Base-by-base conservation (phyloP, 2,113 vertebrate genomes). In the Lucifuga dentata region DNA sequence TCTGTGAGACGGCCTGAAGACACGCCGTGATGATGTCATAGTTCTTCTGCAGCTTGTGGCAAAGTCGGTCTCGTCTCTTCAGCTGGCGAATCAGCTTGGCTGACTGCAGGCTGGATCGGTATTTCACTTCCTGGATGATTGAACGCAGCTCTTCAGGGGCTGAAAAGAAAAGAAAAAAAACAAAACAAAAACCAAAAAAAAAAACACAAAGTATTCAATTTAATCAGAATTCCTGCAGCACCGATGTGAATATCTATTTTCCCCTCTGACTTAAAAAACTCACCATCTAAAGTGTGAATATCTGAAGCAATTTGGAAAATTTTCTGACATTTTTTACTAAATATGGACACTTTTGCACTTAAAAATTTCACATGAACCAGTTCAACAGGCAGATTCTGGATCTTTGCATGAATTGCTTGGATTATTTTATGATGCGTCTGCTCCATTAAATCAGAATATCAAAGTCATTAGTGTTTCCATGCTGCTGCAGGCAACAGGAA, bases 1-100 rank as follows among this genome's bases (percentile, higher is more conserved):
- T 99, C 41, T 95, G 96, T 0, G 98, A 99, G 69, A 95, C 95
- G 0, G 98, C 98, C 88, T 99, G 98, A 49, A 99, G 87, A 78
- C 94, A 98, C 0, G 98, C 98, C 0, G 98, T 99, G 85, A 99
- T 88, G 8, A 99, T 89, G 75, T 98, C 98, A 1, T 93, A 96
- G 86, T 96, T 96, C 90, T 93, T 97, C 91, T 98, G 97, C 11
- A 95, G 85, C 49, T 97, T 95, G 73, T 95, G 91, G 26, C 86
- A 68, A 0, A 97, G 93, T 15, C 94, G 86, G 68, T 99, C 97
- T 29, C 95, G 96, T 80, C 96, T 94, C 91, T 90, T 97, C 87
- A 99, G 86, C 72, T 97, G 97, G 15, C 95, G 94, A 3, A 99
- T 92, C 41, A 99, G 87, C 87, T 95, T 98, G 5, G 96, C 92